Conservation (phyloP, 1,140 invertebrate species). For the Latrodectus geometricus region DNA sequence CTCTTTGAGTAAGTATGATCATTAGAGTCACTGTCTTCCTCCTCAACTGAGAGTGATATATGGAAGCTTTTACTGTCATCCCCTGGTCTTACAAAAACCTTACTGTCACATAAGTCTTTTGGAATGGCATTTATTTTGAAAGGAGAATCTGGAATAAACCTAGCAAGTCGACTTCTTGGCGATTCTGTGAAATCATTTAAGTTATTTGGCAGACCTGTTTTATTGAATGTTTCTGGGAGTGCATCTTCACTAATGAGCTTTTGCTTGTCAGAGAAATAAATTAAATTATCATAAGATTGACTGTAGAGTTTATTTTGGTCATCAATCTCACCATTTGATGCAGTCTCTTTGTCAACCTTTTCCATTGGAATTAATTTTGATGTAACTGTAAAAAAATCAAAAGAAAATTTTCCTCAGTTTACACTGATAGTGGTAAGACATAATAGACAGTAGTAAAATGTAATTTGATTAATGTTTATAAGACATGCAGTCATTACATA, state of each 20-base stretch:
- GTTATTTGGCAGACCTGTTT: background rate
- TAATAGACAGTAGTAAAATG: too few species aligned
- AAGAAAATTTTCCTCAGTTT: background rate
- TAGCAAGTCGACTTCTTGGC: constrained; percentile 44
- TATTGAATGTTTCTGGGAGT: too few species aligned
- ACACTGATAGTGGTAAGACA: too few species aligned
- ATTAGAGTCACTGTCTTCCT: background rate
- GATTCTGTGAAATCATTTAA: constrained; percentile 33
- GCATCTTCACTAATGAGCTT: constrained; percentile 10
- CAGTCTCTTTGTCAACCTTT: background rate
- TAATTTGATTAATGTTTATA: too few species aligned
- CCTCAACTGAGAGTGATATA: constrained; percentile 43
- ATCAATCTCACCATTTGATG: constrained; percentile 30
- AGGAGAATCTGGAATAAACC: constrained; percentile 38
- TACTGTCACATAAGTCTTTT: constrained; percentile 43
- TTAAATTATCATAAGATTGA: background rate
- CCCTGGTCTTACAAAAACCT: constrained; percentile 27
- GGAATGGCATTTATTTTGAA: constrained; percentile 28
- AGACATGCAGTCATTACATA: too few species aligned
- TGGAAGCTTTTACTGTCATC: constrained; percentile 39
- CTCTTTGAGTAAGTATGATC: constrained; percentile 47
- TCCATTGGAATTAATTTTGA: background rate
- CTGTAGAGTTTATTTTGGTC: constrained; percentile 40
- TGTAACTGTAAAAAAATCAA: background rate
- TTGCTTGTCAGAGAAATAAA: constrained; percentile 13